phyloP scores from a whole-genome alignment of 2,113 vertebrate species.

The Phoenicopterus ruber region DNA sequence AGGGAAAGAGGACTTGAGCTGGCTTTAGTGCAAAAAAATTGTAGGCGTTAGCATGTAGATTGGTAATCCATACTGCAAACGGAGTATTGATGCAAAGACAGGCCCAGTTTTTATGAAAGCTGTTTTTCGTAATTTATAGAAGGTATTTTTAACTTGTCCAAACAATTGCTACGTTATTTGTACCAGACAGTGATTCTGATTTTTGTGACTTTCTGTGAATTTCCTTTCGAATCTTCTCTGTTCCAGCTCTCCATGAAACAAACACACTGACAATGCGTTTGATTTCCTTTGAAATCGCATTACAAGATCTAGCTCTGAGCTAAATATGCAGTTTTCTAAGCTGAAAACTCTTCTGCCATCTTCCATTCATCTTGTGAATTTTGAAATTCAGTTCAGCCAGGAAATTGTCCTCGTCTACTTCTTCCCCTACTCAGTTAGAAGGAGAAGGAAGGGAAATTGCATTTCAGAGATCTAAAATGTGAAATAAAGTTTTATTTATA shows the following conservation, averaged over 20 bases:
- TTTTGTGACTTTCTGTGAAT: not conserved
- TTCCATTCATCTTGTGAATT: not conserved
- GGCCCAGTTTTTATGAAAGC: not conserved
- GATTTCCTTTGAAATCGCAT: not conserved
- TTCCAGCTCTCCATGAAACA: not conserved
- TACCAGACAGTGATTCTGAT: not conserved
- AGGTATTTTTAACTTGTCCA: not conserved
- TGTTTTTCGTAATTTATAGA: accelerated
- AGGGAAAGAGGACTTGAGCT: not conserved
- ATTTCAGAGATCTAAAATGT: not conserved
- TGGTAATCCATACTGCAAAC: not conserved
- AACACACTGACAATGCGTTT: not conserved
- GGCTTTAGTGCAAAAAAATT: not conserved
- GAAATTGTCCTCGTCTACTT: not conserved
- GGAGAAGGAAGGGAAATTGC: not conserved
- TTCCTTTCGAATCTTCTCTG: not conserved
- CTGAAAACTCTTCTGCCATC: not conserved
- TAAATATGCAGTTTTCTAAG: not conserved
- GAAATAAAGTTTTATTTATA: not conserved
- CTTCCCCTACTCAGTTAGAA: not conserved
- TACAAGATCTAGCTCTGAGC: not conserved
- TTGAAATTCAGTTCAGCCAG: constrained; percentile 6
- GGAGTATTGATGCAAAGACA: not conserved
- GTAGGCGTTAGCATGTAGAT: not conserved
- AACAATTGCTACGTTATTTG: not conserved